Percentiles rank a stretch among this genome's conserved stretches.
Conservation (phyloP, 2,888 invertebrate genomes). For the Eilema caniola region DNA sequence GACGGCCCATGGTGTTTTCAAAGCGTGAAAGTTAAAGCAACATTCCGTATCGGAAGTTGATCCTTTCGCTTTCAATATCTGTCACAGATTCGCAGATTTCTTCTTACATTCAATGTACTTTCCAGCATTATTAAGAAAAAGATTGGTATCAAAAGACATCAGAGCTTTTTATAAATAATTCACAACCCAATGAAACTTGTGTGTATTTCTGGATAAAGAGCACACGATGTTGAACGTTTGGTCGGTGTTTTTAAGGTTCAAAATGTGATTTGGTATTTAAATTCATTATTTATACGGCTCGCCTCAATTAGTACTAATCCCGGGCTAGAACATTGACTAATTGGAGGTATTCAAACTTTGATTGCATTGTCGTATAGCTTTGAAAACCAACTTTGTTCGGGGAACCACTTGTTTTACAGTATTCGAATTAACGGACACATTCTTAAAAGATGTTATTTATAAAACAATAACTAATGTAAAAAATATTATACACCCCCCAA, state of each 20-base stretch:
- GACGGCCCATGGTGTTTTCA: conserved; percentile 14
- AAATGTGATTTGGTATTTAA: conserved; percentile 18
- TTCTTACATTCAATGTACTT: conserved; percentile 39
- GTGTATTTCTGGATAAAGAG: conserved; percentile 35
- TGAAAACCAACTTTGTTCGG: conserved; percentile 22
- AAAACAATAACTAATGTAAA: neutral
- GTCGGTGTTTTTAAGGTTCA: neutral
- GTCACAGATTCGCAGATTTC: conserved; percentile 23
- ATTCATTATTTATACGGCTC: conserved; percentile 39
- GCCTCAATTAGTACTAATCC: conserved; percentile 55
- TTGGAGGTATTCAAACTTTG: conserved; percentile 45
- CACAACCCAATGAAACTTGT: conserved; percentile 37
- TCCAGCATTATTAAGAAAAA: conserved; percentile 31
- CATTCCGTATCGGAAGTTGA: conserved; percentile 35
- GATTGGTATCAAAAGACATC: conserved; percentile 44
- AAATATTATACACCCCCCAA: neutral
- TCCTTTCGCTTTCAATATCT: conserved; percentile 40
- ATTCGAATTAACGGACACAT: neutral
- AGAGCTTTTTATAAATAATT: conserved; percentile 41
- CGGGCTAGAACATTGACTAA: conserved; percentile 49
- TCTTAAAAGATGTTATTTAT: neutral
- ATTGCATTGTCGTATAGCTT: conserved; percentile 23
- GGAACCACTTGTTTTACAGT: neutral
- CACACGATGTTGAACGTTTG: conserved; percentile 28
- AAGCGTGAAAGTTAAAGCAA: conserved; percentile 30